Percentiles rank a stretch among this genome's conserved stretches.
Evolutionary conservation across 1,140 invertebrate genomes (phyloP).

Genomic region (Elysia chlorotica): DNA sequence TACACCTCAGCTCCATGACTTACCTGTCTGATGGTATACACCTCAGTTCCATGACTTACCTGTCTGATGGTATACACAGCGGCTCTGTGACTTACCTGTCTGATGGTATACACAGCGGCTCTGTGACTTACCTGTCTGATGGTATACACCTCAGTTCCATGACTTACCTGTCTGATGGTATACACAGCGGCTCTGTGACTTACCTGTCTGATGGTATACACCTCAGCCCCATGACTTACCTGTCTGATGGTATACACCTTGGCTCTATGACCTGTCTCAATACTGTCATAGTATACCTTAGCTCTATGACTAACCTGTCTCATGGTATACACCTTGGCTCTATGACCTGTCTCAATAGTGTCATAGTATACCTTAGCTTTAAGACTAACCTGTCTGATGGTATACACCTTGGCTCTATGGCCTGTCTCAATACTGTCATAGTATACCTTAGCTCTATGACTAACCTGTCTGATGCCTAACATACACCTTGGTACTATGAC

Average conservation of each 20-base stretch:
- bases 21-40: too few species aligned
- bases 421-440: too few species aligned
- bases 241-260: background rate
- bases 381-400: background rate
- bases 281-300: constrained; percentile 6
- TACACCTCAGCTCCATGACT: too few species aligned
- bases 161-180: background rate
- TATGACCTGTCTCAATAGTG: background rate
- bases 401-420: too few species aligned
- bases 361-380: constrained; percentile 8
- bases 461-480: background rate
- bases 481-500: too few species aligned
- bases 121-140: background rate
- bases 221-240: background rate
- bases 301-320: background rate
- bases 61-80: too few species aligned
- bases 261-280: background rate
- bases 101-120: background rate
- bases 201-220: background rate
- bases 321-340: background rate
- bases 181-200: background rate
- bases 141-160: too few species aligned
- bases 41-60: background rate
- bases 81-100: too few species aligned
- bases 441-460: background rate